Base-by-base conservation (phyloP, 2,797 vertebrate genomes). In the Podarcis siculus region DNA sequence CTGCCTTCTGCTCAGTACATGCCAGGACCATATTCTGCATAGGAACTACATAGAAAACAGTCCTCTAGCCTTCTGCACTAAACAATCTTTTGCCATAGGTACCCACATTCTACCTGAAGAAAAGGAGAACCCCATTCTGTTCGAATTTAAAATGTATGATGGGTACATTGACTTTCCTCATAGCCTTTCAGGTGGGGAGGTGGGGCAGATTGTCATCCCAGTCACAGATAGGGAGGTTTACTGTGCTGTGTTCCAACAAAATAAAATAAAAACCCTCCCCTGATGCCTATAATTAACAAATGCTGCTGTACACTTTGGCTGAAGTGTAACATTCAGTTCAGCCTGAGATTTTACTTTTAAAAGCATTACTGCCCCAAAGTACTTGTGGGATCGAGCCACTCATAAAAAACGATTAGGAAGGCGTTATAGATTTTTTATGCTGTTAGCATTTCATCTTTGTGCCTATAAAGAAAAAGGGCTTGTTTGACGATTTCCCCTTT, bases 401-500 rank as follows among this genome's bases (percentile, higher is more conserved):
- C 75, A 42, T 21, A 30, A 61, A 19, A 82, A 87, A 49, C 7
- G 25, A 67, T 17, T 2, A 8, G 21, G 23, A 23, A 27, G 13
- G 49, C 3, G 21, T 19, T 27, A 30, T 58, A 42, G 78, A 23
- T 45, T 35, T 35, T 66, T 76, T 35, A 8, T 45, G 3, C 69
- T 76, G 9, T 3, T 39, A 21, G 30, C 79, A 76, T 55, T 55
- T 76, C 55, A 76, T 76, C 32, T 58, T 69, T 55, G 12, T 55
- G 30, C 1, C 49, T 55, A 55, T 17, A 35, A 32, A 64, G 13
- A 86, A 67, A 67, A 10, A 45, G 25, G 13, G 39, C 42, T 42
- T 42, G 25, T 2, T 90, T 91, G 61, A 84, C 39, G 23, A 37
- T 58, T 92, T 90, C 15, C 86, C 45, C 84, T 72, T 83, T 30